Base-by-base conservation (phyloP, 1,140 invertebrate genomes). In the Chlorops oryzae region DNA sequence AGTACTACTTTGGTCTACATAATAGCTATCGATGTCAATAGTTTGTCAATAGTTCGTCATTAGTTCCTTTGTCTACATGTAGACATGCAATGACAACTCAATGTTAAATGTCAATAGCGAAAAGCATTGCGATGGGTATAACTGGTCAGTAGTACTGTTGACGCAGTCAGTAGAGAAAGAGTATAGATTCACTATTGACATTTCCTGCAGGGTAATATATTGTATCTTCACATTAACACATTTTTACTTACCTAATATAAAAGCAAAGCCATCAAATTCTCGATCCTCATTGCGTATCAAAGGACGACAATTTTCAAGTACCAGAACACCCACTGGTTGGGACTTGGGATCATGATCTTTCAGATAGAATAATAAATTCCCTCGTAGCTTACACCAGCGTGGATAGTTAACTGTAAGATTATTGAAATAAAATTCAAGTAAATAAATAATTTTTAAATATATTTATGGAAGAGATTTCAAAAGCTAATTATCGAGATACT, bases 301-400 rank as follows among this genome's bases (percentile, higher is more conserved):
- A 4, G 89, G 81, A 37, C 80, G 78, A 71, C 88, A 93, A 59
- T 92, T 84, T 69, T 94, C 90, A 46, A 96, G 74, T 37, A 96
- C 82, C 59, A 95, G 83, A 2, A 95, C 82, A 5, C 92, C 92
- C 35, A 86, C 71, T 1, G 92, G 89, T 55, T 93, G 88, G 7
- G 88, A 90, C 81, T 84, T 90, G 64, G 86, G 85, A 71, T 96
- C 90, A 54, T 85, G 81, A 22, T 85, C 87, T 73, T 95, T 95
- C 70, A 95, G 86, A 74, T 95, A 96, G 78, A 98, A 96, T 41
- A 98, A 74, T 3, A 96, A 75, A 76, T 96, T 96, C 46, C 93
- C 93, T 62, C 89, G 80, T 17, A 97, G 77, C 50, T 92, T 82
- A 76, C 91, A 96, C 87, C 90, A 95, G 70, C 91, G 77, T 65